Percentiles rank a stretch among this genome's conserved stretches.
phyloP scores from a whole-genome alignment of 2,888 invertebrate species.

The Gisinianus flammeolus region DNA sequence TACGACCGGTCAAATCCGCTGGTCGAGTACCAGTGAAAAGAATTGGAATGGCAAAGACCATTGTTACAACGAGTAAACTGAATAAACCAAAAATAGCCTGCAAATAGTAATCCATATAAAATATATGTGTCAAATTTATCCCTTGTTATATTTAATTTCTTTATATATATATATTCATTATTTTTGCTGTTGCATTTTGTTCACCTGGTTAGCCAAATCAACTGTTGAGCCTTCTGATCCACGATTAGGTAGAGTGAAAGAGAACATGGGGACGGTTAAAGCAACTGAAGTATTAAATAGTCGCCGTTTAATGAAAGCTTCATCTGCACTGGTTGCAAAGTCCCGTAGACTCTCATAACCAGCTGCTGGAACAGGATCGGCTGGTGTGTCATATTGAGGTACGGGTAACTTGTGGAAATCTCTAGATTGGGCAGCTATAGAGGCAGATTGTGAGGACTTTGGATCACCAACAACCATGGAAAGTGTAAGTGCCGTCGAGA shows the following conservation, averaged over 20 bases:
- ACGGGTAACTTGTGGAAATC: constrained; percentile 24
- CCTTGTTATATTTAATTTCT: neutral
- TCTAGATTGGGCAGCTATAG: neutral
- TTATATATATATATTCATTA: neutral
- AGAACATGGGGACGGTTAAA: constrained; percentile 55
- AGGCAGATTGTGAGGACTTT: neutral
- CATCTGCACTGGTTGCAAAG: constrained; percentile 37
- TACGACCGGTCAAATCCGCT: constrained; percentile 48
- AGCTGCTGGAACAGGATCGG: neutral
- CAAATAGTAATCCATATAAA: constrained; percentile 3
- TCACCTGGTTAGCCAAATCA: constrained; percentile 56
- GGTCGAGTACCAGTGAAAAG: constrained; percentile 57
- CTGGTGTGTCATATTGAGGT: neutral
- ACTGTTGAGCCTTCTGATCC: constrained; percentile 55
- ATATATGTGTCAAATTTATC: neutral
- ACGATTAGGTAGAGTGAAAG: constrained; percentile 54
- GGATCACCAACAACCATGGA: constrained; percentile 3
- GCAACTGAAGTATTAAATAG: constrained; percentile 58
- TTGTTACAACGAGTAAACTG: constrained; percentile 51
- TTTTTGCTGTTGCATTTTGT: neutral
- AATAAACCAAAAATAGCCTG: constrained; percentile 58
- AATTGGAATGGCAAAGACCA: constrained; percentile 57
- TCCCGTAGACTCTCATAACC: constrained; percentile 42
- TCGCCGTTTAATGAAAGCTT: constrained; percentile 49
- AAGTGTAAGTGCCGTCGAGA: neutral